Evolutionary conservation across 2,797 vertebrate genomes (phyloP).

Genomic region (Harpagifer antarcticus): DNA sequence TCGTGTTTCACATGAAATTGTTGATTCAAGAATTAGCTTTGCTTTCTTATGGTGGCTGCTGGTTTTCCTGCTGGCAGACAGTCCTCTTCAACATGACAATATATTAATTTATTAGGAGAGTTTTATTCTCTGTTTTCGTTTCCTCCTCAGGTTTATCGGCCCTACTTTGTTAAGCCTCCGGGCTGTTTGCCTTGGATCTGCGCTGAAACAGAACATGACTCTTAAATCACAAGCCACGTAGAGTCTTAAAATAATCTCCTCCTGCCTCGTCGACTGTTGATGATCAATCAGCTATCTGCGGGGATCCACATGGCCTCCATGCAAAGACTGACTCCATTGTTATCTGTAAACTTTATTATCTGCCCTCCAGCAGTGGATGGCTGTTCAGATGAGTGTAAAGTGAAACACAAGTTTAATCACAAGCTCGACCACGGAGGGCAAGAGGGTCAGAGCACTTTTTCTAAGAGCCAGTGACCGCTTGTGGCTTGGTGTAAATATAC

Average conservation of each 20-base stretch:
- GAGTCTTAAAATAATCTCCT: conserved; percentile 21
- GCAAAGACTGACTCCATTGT: conserved; percentile 21
- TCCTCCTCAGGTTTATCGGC: conserved; percentile 56
- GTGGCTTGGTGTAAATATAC: conserved; percentile 44
- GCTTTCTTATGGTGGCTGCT: conserved; percentile 27
- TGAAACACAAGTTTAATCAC: background rate
- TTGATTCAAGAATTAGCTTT: conserved; percentile 48
- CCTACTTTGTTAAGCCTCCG: conserved; percentile 16
- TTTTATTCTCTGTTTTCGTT: conserved; percentile 39
- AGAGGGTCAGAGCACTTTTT: conserved; percentile 25
- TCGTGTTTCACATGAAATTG: conserved; percentile 34
- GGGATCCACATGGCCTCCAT: background rate
- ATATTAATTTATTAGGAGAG: conserved; percentile 39
- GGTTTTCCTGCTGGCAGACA: background rate
- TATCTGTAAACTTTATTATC: conserved; percentile 12
- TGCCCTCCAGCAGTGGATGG: background rate
- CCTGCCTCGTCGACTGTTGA: conserved; percentile 10
- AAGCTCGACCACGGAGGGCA: background rate
- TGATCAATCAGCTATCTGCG: conserved; percentile 20
- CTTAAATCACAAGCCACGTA: conserved; percentile 40
- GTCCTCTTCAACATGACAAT: conserved; percentile 10
- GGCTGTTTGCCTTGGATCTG: conserved; percentile 31
- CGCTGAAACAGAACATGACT: conserved; percentile 19
- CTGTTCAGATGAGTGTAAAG: background rate
- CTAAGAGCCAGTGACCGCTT: conserved; percentile 12